Conservation (phyloP, 2,888 invertebrate species). For the Ectobius pallidus region DNA sequence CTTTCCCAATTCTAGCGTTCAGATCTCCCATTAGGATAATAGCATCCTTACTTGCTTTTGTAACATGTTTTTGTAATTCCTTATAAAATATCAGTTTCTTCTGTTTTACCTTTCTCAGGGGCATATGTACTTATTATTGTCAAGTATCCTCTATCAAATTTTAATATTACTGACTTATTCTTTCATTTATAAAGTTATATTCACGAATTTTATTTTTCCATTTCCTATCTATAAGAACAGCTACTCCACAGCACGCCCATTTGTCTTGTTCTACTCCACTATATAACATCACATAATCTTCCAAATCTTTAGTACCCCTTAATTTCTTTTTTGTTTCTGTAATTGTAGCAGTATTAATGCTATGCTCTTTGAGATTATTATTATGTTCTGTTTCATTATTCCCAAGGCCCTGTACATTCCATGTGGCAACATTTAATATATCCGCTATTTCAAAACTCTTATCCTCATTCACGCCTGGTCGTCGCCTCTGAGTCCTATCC, state of each 20-base stretch:
- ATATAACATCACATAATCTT: not conserved
- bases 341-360: not conserved
- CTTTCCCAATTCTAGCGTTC: not conserved
- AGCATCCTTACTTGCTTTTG: not conserved
- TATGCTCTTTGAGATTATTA: not conserved
- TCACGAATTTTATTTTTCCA: not conserved
- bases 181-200: not conserved
- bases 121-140: not conserved
- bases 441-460: too few relatives aligned
- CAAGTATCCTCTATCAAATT: not conserved
- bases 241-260: not conserved
- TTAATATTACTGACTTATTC: not conserved
- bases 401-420: not conserved
- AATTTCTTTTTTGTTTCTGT: too few relatives aligned
- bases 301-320: not conserved
- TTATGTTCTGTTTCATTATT: not conserved
- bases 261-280: not conserved
- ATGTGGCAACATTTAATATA: too few relatives aligned
- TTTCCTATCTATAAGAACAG: not conserved
- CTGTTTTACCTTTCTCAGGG: not conserved
- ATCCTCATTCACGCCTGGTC: too few relatives aligned
- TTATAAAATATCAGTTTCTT: not conserved
- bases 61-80: not conserved
- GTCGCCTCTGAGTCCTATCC: too few relatives aligned
- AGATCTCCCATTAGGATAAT: not conserved